These are phyloP conservation scores for Callyntrura sp. DNA, from an alignment of 2,888 invertebrate genomes.

Conservation along the genomic window DNA sequence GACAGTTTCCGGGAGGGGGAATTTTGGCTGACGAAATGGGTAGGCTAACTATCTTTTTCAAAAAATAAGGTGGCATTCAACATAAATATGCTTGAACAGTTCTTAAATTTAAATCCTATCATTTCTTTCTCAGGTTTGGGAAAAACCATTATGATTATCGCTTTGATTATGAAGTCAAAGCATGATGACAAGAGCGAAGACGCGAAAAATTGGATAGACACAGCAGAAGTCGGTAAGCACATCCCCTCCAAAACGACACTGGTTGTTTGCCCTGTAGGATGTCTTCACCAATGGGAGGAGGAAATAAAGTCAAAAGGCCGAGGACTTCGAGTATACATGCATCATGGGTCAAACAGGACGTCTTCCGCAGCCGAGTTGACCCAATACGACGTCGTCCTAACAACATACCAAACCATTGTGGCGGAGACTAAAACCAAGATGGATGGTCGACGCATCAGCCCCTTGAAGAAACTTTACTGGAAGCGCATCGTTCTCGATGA, in stretches of 20 bases:
- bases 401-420: constrained; percentile 89
- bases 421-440: constrained; percentile 80
- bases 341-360: constrained; percentile 93
- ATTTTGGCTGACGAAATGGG: constrained; percentile 89
- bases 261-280: constrained; percentile 96
- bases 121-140: constrained; percentile 91
- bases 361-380: constrained; percentile 87
- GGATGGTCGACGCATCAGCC: constrained; percentile 80
- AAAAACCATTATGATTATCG: constrained; percentile 94
- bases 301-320: constrained; percentile 90
- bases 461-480: constrained; percentile 92
- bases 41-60: constrained; percentile 3
- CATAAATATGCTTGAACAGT: too few species aligned
- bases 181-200: constrained; percentile 1
- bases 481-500: constrained; percentile 96
- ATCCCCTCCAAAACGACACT: constrained; percentile 89
- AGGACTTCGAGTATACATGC: constrained; percentile 89
- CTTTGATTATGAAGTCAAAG: constrained; percentile 87
- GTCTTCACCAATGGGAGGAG: constrained; percentile 95
- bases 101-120: neutral
- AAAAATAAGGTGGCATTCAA: too few species aligned
- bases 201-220: constrained; percentile 63
- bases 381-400: constrained; percentile 92
- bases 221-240: constrained; percentile 66
- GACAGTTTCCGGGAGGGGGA: constrained; percentile 93